These are phyloP conservation scores for Symphodus melops DNA, from an alignment of 2,113 vertebrate species.

Conservation along the genomic window DNA sequence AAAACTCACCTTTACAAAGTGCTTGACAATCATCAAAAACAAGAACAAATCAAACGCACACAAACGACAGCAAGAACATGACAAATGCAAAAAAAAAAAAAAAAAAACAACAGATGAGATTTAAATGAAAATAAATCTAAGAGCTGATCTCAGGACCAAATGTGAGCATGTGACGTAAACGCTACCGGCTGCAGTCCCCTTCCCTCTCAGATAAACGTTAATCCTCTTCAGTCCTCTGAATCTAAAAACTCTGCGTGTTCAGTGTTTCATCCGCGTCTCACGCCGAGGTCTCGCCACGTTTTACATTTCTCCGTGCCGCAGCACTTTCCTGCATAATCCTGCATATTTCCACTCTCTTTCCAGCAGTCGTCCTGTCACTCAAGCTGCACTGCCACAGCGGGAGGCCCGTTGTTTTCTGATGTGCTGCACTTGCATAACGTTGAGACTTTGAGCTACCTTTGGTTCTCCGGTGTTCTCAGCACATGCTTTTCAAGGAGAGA, in stretches of 20 bases:
- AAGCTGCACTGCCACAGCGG: slow-evolving; percentile 6
- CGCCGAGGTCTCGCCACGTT: not conserved
- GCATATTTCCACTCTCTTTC: slow-evolving; percentile 11
- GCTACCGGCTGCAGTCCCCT: not conserved
- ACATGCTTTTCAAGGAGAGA: slow-evolving; percentile 1
- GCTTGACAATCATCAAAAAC: too few species aligned
- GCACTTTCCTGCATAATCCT: slow-evolving; percentile 21
- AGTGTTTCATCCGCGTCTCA: not conserved
- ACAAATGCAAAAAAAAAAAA: too few species aligned
- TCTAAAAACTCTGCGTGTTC: not conserved
- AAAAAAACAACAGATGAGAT: too few species aligned
- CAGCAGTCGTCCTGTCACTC: slow-evolving; percentile 39
- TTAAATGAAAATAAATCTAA: not conserved
- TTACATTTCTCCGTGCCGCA: not conserved
- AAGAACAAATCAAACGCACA: too few species aligned
- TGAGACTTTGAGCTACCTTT: slow-evolving; percentile 8
- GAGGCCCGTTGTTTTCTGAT: slow-evolving; percentile 28
- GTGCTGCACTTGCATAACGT: not conserved
- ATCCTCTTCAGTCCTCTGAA: not conserved
- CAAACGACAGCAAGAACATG: too few species aligned
- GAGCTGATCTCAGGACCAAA: not conserved
- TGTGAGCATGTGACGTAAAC: slow-evolving; percentile 1
- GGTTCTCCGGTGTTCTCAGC: not conserved
- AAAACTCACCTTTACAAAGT: too few species aligned
- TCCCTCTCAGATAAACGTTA: not conserved